Evolutionary conservation across 2,113 vertebrate genomes (phyloP), one percentile per base, ranked within the genome.

Genomic region (Hirundichthys speculiger): DNA sequence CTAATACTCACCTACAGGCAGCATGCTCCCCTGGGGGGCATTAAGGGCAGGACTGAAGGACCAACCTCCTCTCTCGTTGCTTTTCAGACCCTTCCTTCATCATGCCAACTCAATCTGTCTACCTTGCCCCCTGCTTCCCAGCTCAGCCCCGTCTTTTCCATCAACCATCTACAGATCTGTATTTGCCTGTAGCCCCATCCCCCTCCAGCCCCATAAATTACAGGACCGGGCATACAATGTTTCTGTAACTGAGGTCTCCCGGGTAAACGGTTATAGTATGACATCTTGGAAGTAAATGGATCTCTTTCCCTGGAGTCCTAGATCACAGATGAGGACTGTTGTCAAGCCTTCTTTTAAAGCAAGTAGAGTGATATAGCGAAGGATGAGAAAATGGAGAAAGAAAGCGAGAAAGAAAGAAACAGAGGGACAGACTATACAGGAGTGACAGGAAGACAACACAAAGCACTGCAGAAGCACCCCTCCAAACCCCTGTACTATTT

Each of bases 1-100:
- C 93, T 93, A 94, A 94, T 94, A 93, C 93, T 92, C 91, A 94
- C 91, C 92, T 89, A 91, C 81, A 8, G 74, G 86, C 74, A 81
- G 79, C 27, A 18, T 22, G 40, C 61, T 89, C 86, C 66, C 83
- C 64, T 39, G 81, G 76, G 90, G 76, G 73, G 83, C 81, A 88
- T 90, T 89, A 87, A 75, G 64, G 59, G 64, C 69, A 77, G 77
- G 70, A 84, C 84, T 77, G 60, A 86, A 69, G 59, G 69, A 69
- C 74, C 34, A 11, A 59, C 53, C 69, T 68, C 63, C 75, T 59
- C 5, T 65, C 69, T 67, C 21, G 60, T 49, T 61, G 55, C 47
- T 48, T 72, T 46, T 68, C 51, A 71, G 52, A 68, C 64, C 53
- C 6, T 82, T 68, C 58, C 69, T 75, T 74, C 76, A 82, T 75